phyloP scores from a whole-genome alignment of 2,888 invertebrate genomes.

The Macrophya annulata region DNA sequence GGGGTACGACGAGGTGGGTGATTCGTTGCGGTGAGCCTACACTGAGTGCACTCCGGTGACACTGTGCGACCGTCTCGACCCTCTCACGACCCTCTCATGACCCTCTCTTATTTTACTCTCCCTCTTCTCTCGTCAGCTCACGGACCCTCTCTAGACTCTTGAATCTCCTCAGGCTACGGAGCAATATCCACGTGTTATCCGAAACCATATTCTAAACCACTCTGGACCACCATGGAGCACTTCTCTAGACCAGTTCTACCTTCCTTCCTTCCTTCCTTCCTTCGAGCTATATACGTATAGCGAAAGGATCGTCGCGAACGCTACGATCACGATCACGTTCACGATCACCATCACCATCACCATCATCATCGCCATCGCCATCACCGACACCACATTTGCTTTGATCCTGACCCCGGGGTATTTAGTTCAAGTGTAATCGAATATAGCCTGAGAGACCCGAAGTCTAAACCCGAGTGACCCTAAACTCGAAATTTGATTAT shows the following conservation, averaged over 20 bases:
- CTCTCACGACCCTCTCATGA: constrained; percentile 51
- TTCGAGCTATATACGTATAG: neutral
- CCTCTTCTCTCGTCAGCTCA: constrained; percentile 39
- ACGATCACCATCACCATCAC: too few relatives aligned
- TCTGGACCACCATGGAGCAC: constrained; percentile 6
- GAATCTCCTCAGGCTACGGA: constrained; percentile 15
- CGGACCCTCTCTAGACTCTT: constrained; percentile 37
- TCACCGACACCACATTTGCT: constrained; percentile 23
- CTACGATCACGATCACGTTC: neutral
- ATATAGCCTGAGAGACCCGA: neutral
- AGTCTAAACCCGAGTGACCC: neutral
- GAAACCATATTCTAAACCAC: constrained; percentile 56
- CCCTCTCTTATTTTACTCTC: constrained; percentile 28
- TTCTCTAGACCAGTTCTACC: constrained; percentile 1
- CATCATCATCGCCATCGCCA: neutral
- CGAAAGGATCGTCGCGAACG: neutral
- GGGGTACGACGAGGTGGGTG: constrained; percentile 29
- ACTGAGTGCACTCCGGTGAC: constrained; percentile 52
- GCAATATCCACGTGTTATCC: constrained; percentile 45
- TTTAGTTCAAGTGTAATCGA: constrained; percentile 37
- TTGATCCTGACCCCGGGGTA: constrained; percentile 39
- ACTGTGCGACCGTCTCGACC: constrained; percentile 47
- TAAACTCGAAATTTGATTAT: neutral
- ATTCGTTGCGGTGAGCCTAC: constrained; percentile 54
- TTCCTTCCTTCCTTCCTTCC: neutral